These are phyloP conservation scores for Leptopterna dolabrata DNA, from an alignment of 2,888 invertebrate genomes.

Conservation along the genomic window DNA sequence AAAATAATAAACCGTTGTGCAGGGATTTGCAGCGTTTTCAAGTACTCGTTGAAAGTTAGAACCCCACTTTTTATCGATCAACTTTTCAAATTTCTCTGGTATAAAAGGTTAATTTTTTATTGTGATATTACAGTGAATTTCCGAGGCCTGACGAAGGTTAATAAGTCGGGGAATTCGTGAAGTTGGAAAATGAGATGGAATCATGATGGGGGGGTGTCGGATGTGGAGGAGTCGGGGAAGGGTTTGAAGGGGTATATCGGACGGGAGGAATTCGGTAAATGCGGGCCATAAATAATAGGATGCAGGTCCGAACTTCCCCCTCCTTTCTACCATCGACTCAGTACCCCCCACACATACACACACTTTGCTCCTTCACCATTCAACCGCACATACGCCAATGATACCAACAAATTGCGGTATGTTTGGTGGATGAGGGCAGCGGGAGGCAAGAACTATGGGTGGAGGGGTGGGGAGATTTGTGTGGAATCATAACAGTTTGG, in stretches of 20 bases:
- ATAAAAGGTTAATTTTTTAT: too few species aligned
- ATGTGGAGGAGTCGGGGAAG: neutral
- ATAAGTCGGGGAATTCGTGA: too few species aligned
- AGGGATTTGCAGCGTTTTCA: too few species aligned
- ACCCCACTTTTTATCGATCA: too few species aligned
- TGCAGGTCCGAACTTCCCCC: neutral
- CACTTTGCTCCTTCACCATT: too few species aligned
- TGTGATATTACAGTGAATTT: too few species aligned
- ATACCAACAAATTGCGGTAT: neutral
- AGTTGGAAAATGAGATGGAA: neutral
- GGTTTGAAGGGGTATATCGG: neutral
- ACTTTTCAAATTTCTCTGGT: too few species aligned
- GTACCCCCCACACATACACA: neutral
- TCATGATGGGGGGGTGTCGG: neutral
- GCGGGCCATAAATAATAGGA: slow-evolving; percentile 32
- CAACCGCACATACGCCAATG: neutral
- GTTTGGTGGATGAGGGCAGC: neutral
- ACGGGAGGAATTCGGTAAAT: neutral
- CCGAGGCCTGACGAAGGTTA: too few species aligned
- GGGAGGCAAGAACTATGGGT: neutral
- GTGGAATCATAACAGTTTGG: slow-evolving; percentile 14
- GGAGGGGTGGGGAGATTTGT: neutral
- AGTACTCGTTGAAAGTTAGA: too few species aligned
- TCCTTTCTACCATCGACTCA: neutral
- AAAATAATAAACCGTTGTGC: too few species aligned